Base-by-base conservation (phyloP, 2,113 vertebrate species). In the Aphelocoma coerulescens region DNA sequence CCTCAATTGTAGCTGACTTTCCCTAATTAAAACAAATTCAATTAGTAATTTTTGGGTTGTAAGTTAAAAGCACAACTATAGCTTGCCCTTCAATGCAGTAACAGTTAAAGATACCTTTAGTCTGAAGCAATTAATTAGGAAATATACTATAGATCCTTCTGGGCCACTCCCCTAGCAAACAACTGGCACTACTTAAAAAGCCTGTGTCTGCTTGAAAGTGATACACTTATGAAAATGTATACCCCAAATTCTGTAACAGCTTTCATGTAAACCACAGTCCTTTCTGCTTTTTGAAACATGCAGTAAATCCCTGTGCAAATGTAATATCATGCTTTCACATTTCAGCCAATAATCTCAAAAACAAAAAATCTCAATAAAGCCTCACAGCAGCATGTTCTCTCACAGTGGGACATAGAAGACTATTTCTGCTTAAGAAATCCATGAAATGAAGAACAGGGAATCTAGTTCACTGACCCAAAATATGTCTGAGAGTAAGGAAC, bases 1-100 rank as follows among this genome's bases (percentile, higher is more conserved):
- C 49, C 57, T 96, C 12, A 5, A 5, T 35, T 80, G 23, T 54
- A 54, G 37, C 33, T 61, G 55, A 66, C n/a, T 92, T 72, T 88
- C 91, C n/a, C 95, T 93, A 93, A 95, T 95, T 93, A 93, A 95
- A 95, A 79, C 44, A 51, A 73, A 85, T 71, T 89, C 37, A 91
- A 84, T 92, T 82, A 96, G 72, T 59, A 76, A 62, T 82, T 86
- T 85, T 62, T 73, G 68, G 62, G 58, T 63, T 91, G 30, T 19
- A 89, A 87, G 14, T 88, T 87, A 85, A 85, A 96, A 87, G 82
- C 77, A 68, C 20, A 10, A 7, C 35, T 55, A 26, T 37, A 37
- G 26, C 54, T 80, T 91, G 79, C 55, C 46, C 66, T 94, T 83
- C 78, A 77, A 43, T 67, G 63, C 51, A 92, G 84, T 65, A 81